Conservation (phyloP, 1,140 invertebrate species). For the Euborellia annulipes region DNA sequence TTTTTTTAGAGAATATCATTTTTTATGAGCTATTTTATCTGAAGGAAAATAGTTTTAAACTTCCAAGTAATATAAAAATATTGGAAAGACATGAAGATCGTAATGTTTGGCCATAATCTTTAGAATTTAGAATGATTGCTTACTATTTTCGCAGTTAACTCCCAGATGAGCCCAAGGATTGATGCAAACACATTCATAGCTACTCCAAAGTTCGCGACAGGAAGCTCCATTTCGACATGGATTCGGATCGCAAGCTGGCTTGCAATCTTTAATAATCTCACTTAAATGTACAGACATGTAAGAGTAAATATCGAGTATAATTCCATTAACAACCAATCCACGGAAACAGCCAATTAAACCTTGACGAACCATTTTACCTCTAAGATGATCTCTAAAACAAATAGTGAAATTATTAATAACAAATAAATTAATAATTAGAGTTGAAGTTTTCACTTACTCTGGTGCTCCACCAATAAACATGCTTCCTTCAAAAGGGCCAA, state of each 20-base stretch:
- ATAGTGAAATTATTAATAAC: not conserved
- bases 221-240: conserved; percentile 80
- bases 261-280: conserved; percentile 82
- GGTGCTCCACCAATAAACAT: conserved; percentile 86
- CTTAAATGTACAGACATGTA: conserved; percentile 85
- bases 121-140: conserved; percentile 26
- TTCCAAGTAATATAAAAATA: conserved; percentile 7
- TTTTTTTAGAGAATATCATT: too few relatives aligned
- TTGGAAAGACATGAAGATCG: conserved; percentile 6
- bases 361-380: conserved; percentile 57
- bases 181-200: conserved; percentile 75
- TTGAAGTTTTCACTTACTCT: conserved; percentile 40
- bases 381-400: conserved; percentile 52
- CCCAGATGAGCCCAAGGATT: conserved; percentile 85
- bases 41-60: not conserved
- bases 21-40: conserved; percentile 8
- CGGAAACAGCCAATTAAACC: conserved; percentile 86
- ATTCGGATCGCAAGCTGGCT: conserved; percentile 82
- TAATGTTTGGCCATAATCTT: conserved; percentile 4
- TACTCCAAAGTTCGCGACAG: conserved; percentile 85
- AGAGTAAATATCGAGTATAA: conserved; percentile 77
- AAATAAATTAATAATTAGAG: not conserved
- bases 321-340: conserved; percentile 78
- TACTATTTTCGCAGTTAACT: conserved; percentile 75
- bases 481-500: conserved; percentile 79